These are phyloP conservation scores for Pseudococcus viburni DNA, from an alignment of 2,888 invertebrate species.

Conservation along the genomic window DNA sequence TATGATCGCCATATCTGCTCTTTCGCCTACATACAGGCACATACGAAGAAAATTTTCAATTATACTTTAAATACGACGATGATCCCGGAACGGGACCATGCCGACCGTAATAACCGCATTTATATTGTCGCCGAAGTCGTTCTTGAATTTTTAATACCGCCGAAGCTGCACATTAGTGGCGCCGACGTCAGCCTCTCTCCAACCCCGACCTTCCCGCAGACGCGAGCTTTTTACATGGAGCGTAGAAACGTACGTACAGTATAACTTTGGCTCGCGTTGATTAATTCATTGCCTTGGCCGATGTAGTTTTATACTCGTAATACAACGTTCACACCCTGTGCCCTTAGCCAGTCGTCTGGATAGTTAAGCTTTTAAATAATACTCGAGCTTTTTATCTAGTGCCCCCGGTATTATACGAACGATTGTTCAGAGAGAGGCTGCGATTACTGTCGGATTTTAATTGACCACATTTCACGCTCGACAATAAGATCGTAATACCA, in stretches of 20 bases:
- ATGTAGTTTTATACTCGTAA: neutral
- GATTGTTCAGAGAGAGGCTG: neutral
- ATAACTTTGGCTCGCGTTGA: neutral
- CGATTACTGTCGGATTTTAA: slow-evolving; percentile 13
- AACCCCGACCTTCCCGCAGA: neutral
- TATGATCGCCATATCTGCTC: neutral
- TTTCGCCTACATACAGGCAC: neutral
- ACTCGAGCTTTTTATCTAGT: neutral
- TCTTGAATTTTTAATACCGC: slow-evolving; percentile 6
- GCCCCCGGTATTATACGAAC: neutral
- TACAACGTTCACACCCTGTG: neutral
- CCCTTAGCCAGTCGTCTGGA: neutral
- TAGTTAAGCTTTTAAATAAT: neutral
- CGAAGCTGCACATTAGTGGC: neutral
- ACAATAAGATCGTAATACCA: neutral
- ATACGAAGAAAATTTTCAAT: slow-evolving; percentile 1
- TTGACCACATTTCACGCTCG: slow-evolving; percentile 6
- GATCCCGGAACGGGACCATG: slow-evolving; percentile 22
- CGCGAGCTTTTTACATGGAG: neutral
- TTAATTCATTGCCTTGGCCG: neutral
- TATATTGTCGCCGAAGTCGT: neutral
- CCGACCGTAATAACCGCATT: slow-evolving; percentile 3
- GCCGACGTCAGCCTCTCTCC: neutral
- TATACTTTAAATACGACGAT: neutral
- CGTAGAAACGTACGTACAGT: neutral